Evolutionary conservation across 2,888 invertebrate genomes (phyloP), one percentile per base, ranked within the genome.

Genomic region (Liopterus haemorrhoidalis): DNA sequence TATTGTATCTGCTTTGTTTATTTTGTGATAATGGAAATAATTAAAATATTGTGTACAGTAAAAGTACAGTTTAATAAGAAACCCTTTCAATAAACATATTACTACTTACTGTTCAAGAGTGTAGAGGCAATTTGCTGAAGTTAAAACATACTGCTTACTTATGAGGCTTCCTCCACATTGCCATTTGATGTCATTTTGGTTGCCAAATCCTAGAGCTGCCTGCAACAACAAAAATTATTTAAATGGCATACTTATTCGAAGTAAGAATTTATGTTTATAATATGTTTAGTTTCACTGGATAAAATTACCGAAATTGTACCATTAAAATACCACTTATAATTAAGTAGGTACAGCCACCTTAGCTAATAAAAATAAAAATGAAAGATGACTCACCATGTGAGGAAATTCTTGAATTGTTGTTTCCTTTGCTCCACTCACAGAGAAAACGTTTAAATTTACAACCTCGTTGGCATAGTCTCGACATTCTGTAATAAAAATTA

Each of bases 101-200:
- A n/a, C n/a, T n/a, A n/a, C n/a, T n/a, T n/a, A n/a, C n/a, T n/a
- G n/a, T n/a, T n/a, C n/a, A n/a, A n/a, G n/a, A n/a, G n/a, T n/a
- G n/a, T n/a, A n/a, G n/a, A n/a, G n/a, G n/a, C 41, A 42, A 19
- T 42, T 33, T 20, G 41, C 41, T n/a, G 35, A 33, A 19, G 41
- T 18, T 25, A 42, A 42, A 27, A 42, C 35, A 24, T 18, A 42
- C 14, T 42, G 41, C 18, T 33, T 35, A 35, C 41, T 42, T 25
- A 42, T 42, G n/a, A 42, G 27, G 6, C 25, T 18, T 27, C 41
- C 41, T 27, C 41, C 35, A 15, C 41, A 42, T 5, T 27, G n/a
- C 27, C 35, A 42, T 19, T 33, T 20, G 15, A 22, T 42, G 11
- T 41, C 30, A n/a, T 33, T 24, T 33, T 35, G 19, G 11, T 22